Percentiles rank a stretch among this genome's conserved stretches.
Evolutionary conservation across 2,113 vertebrate species (phyloP).

Genomic region (Polyodon spathula): DNA sequence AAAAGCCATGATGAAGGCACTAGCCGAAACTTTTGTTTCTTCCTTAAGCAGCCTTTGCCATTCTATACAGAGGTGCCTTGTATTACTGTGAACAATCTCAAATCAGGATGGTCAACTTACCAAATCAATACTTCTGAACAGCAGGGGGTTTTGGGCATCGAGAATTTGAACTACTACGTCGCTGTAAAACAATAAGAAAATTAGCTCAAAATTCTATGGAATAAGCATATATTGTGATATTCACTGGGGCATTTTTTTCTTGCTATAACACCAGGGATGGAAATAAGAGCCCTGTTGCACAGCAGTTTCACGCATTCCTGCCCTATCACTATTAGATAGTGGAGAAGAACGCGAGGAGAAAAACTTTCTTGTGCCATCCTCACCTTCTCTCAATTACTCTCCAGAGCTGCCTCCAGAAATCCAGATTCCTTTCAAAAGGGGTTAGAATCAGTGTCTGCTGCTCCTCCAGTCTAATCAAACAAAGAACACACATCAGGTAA

Average conservation of each 20-base stretch:
- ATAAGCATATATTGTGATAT: too few species aligned
- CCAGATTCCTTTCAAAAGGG: slow-evolving; percentile 90
- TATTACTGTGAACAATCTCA: neutral
- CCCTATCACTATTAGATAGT: too few species aligned
- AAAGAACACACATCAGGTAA: slow-evolving; percentile 12
- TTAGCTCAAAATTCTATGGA: neutral
- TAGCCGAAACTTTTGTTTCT: too few species aligned
- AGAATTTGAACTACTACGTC: slow-evolving; percentile 92
- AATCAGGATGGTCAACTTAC: too few species aligned
- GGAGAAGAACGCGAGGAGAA: neutral
- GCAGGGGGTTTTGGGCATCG: slow-evolving; percentile 85
- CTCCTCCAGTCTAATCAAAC: slow-evolving; percentile 74
- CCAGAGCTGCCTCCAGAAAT: slow-evolving; percentile 97
- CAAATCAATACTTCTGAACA: slow-evolving; percentile 88
- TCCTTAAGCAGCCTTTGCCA: too few species aligned
- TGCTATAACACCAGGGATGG: too few species aligned
- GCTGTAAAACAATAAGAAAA: slow-evolving; percentile 46
- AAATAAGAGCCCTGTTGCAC: too few species aligned
- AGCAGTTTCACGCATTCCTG: neutral
- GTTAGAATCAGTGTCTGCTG: slow-evolving; percentile 85
- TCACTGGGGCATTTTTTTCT: too few species aligned
- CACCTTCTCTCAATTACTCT: slow-evolving; percentile 95
- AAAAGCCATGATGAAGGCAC: too few species aligned
- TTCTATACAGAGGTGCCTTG: too few species aligned
- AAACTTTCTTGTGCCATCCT: neutral